Conservation (phyloP, 2,113 vertebrate genomes). For the Chloropsis cyanopogon region DNA sequence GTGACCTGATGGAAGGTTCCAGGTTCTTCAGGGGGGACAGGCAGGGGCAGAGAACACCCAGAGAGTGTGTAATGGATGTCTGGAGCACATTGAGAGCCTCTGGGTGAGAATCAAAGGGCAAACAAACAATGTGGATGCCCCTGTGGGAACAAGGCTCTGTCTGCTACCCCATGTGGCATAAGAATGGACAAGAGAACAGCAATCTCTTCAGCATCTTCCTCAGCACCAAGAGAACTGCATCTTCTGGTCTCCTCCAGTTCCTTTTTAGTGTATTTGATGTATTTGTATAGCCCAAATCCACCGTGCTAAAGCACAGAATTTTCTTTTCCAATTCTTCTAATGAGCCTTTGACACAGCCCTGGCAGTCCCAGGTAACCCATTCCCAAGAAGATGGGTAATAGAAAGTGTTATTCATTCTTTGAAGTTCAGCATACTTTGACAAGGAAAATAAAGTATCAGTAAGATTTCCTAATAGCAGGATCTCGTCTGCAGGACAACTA, state of each 20-base stretch:
- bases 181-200: not conserved
- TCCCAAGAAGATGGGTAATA: not conserved
- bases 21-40: not conserved
- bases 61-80: not conserved
- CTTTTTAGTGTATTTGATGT: no score
- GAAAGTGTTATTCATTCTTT: not conserved
- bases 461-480: not conserved
- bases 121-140: not conserved
- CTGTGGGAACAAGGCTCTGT: not conserved
- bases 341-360: rapidly evolving
- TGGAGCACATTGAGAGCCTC: not conserved
- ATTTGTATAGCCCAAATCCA: not conserved
- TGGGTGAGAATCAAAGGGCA: not conserved
- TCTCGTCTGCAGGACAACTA: not conserved
- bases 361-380: not conserved
- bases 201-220: not conserved
- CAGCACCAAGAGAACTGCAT: not conserved
- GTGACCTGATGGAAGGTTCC: not conserved
- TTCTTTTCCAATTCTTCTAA: not conserved
- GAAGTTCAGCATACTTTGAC: not conserved
- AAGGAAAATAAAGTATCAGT: not conserved
- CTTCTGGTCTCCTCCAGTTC: not conserved
- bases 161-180: not conserved
- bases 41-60: not conserved
- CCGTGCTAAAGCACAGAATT: not conserved